These are phyloP conservation scores for Harmothoe impar DNA, from an alignment of 2,888 invertebrate species.

Conservation along the genomic window DNA sequence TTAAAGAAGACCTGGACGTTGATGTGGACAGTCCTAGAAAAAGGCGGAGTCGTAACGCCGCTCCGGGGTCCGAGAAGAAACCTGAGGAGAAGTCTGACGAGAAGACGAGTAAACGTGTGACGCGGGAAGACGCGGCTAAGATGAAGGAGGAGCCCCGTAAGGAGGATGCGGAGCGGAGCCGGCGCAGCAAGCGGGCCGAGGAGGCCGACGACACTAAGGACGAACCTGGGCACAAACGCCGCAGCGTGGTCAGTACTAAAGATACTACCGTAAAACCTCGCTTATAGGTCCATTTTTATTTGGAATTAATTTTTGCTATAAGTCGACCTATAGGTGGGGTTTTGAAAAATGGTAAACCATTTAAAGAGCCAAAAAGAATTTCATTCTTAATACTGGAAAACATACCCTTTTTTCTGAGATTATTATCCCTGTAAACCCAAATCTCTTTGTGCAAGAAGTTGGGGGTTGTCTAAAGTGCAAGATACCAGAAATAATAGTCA, in stretches of 20 bases:
- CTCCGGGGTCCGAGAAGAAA: conserved; percentile 64
- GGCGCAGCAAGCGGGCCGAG: conserved; percentile 67
- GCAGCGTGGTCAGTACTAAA: background rate
- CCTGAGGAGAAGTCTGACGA: conserved; percentile 67
- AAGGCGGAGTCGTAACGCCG: background rate
- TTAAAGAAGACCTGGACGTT: conserved; percentile 64
- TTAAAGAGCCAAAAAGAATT: too few species aligned
- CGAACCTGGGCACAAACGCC: conserved; percentile 59
- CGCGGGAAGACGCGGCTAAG: conserved; percentile 67
- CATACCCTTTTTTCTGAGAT: too few species aligned
- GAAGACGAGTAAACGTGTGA: conserved; percentile 39
- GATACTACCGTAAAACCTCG: too few species aligned
- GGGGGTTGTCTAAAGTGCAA: too few species aligned
- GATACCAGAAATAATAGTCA: too few species aligned
- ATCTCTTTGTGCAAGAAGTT: too few species aligned
- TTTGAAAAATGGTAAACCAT: too few species aligned
- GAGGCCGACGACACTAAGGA: conserved; percentile 69
- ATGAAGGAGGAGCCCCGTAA: conserved; percentile 63
- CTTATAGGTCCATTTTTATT: too few species aligned
- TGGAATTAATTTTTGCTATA: too few species aligned
- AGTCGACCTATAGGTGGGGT: too few species aligned
- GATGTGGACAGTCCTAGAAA: conserved; percentile 63
- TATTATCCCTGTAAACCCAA: too few species aligned
- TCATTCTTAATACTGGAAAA: too few species aligned
- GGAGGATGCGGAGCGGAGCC: background rate